Base-by-base conservation (phyloP, 2,113 vertebrate species). In the Eubucco bourcierii region DNA sequence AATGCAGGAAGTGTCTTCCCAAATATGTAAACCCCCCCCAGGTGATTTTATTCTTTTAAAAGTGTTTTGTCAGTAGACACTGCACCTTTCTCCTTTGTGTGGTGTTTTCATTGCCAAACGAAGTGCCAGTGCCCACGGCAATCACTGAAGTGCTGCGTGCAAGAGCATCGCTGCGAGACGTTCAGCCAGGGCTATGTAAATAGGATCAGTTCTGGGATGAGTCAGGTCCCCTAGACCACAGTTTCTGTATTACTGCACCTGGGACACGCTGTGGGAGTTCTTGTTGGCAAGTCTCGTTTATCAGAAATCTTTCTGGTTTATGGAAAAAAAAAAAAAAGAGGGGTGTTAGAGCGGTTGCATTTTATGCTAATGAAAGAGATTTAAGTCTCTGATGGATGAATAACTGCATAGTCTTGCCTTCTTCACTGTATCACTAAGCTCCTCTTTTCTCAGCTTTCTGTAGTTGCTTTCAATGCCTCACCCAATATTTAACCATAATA, bases 221-320 rank as follows among this genome's bases (percentile, higher is more conserved):
- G 91, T 96, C 95, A 96, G 24, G 58, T 66, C 21, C 71, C 33
- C 53, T 58, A 5, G 10, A 86, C 55, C 68, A 73, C 4, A 4
- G 52, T 96, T 72, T 95, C 95, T 84, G 12, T 93, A 95, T 96
- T 94, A 96, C 93, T 96, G 73, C 91, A 70, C 80, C 71, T 68
- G 83, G 86, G 93, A 94, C 77, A 46, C 1, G 3, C 33, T 61
- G 44, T 92, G 61, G 85, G n/a, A n/a, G 66, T 80, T 95, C 89
- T 78, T 87, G 83, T 65, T 88, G 90, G 61, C 66, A 66, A 58
- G 21, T 52, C 59, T 92, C 63, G 0, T 90, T 96, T 96, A 95
- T 93, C 80, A 96, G 95, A 96, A 95, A 88, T 29, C 53, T 92
- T 85, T 94, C 73, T 91, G 84, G 1, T 34, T 93, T 77, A 56